Conservation (phyloP, 2,888 invertebrate genomes). For the Eristalis intricaria region DNA sequence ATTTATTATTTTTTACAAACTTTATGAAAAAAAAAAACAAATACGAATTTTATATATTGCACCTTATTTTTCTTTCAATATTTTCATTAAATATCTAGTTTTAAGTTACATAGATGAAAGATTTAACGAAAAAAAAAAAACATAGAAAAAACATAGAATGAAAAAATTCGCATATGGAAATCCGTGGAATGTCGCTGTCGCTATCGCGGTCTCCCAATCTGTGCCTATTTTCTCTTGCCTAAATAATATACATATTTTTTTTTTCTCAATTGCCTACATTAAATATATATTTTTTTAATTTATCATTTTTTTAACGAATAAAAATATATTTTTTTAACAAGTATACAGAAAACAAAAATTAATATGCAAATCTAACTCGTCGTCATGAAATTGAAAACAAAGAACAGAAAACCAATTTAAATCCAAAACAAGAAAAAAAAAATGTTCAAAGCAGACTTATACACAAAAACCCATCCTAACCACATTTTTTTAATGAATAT, state of each 20-base stretch:
- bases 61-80: conserved; percentile 52
- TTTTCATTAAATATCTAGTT: background rate
- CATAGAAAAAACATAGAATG: conserved; percentile 44
- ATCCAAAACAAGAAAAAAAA: conserved; percentile 7
- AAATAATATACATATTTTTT: conserved; percentile 53
- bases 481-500: conserved; percentile 13
- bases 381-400: conserved; percentile 18
- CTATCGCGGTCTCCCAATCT: conserved; percentile 82
- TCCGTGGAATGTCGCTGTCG: conserved; percentile 82
- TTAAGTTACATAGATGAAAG: background rate
- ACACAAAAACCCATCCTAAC: conserved; percentile 45
- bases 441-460: background rate
- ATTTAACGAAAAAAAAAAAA: conserved; percentile 13
- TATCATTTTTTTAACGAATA: conserved; percentile 4
- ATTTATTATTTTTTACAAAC: conserved; percentile 15
- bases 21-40: conserved; percentile 31
- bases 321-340: conserved; percentile 19
- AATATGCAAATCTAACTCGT: conserved; percentile 19
- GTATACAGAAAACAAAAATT: background rate
- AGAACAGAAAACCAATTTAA: conserved; percentile 6
- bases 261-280: conserved; percentile 3
- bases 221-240: conserved; percentile 78
- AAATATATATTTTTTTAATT: conserved; percentile 13
- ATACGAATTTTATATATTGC: conserved; percentile 38
- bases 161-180: conserved; percentile 77